Conservation (phyloP, 2,888 invertebrate genomes). For the Autographa gamma region DNA sequence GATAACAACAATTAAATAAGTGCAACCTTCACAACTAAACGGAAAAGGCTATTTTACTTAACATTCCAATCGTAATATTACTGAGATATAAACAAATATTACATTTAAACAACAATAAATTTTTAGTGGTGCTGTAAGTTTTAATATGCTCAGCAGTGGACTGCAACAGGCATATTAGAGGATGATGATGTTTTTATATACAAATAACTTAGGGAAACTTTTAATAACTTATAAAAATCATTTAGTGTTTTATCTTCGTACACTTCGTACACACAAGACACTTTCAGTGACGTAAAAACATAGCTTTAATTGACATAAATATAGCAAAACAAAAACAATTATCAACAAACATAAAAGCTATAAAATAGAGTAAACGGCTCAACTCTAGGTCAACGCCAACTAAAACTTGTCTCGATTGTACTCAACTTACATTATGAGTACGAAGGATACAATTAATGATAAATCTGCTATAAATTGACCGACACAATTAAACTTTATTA, state of each 20-base stretch:
- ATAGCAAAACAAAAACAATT: neutral
- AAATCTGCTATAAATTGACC: conserved; percentile 55
- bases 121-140: neutral
- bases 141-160: too few species aligned
- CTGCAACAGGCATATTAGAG: too few species aligned
- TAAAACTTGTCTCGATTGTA: neutral
- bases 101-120: neutral
- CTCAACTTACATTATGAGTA: conserved; percentile 14
- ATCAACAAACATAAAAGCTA: neutral
- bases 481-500: conserved; percentile 52
- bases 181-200: too few species aligned
- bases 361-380: conserved; percentile 1
- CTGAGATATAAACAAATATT: neutral
- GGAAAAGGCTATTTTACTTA: conserved; percentile 15
- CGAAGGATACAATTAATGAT: conserved; percentile 39
- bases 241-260: too few species aligned
- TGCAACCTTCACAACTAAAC: conserved; percentile 11
- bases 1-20: conserved; percentile 7
- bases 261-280: too few species aligned
- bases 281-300: too few species aligned
- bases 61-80: neutral
- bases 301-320: too few species aligned
- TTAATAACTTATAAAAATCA: too few species aligned
- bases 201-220: too few species aligned
- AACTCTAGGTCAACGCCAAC: neutral